Conservation (phyloP, 1,140 invertebrate species). For the Habropoda laboriosa region DNA sequence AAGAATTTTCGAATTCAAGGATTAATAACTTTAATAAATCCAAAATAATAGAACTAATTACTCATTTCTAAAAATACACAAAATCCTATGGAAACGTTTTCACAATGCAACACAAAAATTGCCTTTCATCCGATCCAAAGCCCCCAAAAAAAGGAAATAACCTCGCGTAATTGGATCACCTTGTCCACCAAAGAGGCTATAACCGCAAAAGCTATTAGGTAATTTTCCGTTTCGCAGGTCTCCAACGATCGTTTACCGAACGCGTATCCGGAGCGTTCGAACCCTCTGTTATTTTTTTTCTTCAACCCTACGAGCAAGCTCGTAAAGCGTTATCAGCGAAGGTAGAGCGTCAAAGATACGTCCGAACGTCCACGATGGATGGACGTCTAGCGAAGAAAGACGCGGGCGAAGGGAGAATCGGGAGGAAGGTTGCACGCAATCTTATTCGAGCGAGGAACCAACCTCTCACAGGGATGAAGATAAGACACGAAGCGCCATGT, state of each 20-base stretch:
- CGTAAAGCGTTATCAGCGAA: conserved; percentile 54
- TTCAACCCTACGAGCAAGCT: conserved; percentile 37
- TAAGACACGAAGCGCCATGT: conserved; percentile 70
- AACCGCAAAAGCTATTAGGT: neutral
- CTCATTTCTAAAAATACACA: no score
- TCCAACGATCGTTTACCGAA: neutral
- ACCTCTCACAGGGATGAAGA: conserved; percentile 64
- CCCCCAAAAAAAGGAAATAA: no score
- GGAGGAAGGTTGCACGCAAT: conserved; percentile 66
- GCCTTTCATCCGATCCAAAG: no score
- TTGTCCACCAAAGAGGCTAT: neutral
- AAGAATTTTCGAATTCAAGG: no score
- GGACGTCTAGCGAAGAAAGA: conserved; percentile 27
- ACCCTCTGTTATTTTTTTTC: conserved; percentile 45
- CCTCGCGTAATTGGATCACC: no score
- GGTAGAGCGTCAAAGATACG: conserved; percentile 63
- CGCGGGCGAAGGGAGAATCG: conserved; percentile 12
- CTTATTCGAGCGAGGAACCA: conserved; percentile 59
- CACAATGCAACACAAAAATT: no score
- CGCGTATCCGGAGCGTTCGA: neutral
- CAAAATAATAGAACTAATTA: no score
- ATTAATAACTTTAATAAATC: no score
- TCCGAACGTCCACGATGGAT: conserved; percentile 51
- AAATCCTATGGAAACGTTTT: no score
- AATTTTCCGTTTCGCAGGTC: conserved; percentile 3